Base-by-base conservation (phyloP, 1,140 invertebrate species). In the Onthophagus taurus region DNA sequence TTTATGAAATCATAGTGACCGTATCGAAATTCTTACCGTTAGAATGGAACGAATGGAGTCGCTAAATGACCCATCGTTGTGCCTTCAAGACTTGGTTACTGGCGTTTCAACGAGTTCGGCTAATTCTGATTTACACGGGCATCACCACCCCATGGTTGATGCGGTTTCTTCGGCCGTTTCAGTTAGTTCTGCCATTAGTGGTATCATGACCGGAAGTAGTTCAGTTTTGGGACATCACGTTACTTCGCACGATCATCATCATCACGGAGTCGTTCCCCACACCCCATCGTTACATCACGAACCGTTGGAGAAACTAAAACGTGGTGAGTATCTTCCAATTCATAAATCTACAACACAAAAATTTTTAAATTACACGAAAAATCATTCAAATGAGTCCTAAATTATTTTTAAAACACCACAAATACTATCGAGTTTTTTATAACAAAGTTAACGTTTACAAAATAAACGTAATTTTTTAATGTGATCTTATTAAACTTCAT, bases 281-380 rank as follows among this genome's bases (percentile, higher is more conserved):
- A 60, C 77, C 47, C 75, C 79, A 7, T 75, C 74, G 2, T 57
- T 80, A 18, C 76, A 80, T 53, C 82, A 84, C 57, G 82, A 85
- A 60, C 83, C 83, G 7, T 61, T 87, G 34, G 83, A 87, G 68
- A 87, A 85, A 67, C 71, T 87, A 50, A 85, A 85, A 80, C 74
- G 83, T 79, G 75, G 78, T 85, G 69, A 80, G 77, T 78, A 23
- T 21, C 8, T 18, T 21, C 35, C 35, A 37, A 21, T 21, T 37
- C 13, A 23, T 23, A 8, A 37, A 9, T 37, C 3, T 21, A 9
- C n/a, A 37, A n/a, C n/a, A n/a, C n/a, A n/a, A n/a, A n/a, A n/a
- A n/a, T n/a, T n/a, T n/a, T n/a, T n/a, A n/a, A n/a, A n/a, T n/a
- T n/a, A n/a, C n/a, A n/a, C n/a, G n/a, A n/a, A n/a, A n/a, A n/a